Percentiles rank a stretch among this genome's conserved stretches.
Conservation (phyloP, 2,797 vertebrate species). For the Picus viridis region DNA sequence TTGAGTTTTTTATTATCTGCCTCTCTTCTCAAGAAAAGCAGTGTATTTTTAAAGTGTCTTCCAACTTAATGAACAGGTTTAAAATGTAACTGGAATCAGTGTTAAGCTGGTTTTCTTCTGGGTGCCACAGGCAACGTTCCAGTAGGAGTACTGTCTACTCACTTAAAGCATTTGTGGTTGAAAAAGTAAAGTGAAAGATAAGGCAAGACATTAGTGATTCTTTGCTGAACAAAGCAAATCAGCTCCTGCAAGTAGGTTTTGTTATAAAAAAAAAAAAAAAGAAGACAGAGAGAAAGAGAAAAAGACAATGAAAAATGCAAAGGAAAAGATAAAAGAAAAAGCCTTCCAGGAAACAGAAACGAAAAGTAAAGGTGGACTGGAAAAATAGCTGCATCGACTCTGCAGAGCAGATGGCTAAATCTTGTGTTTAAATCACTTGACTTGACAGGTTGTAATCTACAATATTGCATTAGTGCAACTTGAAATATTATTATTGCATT, state of each 20-base stretch:
- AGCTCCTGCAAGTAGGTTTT: not conserved
- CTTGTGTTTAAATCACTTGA: constrained; percentile 20
- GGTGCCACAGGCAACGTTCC: not conserved
- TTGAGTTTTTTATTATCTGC: not conserved
- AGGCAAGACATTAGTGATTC: not conserved
- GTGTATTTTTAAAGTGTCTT: not conserved
- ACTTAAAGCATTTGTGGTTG: not conserved
- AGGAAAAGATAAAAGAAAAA: not conserved
- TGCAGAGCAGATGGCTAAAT: constrained; percentile 11
- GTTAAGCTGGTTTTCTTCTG: not conserved
- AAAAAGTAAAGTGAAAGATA: not conserved
- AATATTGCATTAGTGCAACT: constrained; percentile 40
- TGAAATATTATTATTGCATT: constrained; percentile 52
- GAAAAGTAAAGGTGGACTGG: not conserved
- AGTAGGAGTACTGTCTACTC: not conserved
- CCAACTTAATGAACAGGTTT: not conserved
- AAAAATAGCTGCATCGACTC: not conserved
- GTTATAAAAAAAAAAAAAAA: too few relatives aligned
- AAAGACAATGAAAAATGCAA: too few relatives aligned
- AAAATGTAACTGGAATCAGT: not conserved
- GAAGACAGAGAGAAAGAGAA: too few relatives aligned
- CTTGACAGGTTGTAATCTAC: constrained; percentile 43
- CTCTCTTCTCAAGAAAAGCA: not conserved
- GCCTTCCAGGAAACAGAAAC: not conserved
- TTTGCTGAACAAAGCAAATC: not conserved